Conservation (phyloP, 2,797 vertebrate genomes). For the Mallotus villosus region DNA sequence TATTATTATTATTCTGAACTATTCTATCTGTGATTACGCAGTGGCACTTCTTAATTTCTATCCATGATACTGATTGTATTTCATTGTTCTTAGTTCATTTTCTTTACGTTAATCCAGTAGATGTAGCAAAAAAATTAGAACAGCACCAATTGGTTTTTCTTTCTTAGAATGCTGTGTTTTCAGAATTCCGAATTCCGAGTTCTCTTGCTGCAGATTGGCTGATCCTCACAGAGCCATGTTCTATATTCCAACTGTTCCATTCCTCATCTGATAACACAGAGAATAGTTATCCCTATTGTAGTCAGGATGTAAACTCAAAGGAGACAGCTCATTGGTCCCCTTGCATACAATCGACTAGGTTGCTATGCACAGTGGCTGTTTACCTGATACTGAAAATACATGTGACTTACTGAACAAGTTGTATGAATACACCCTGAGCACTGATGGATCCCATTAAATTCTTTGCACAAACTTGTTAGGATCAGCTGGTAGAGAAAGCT, state of each 20-base stretch:
- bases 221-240: conserved; percentile 23
- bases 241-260: conserved; percentile 39
- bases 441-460: conserved; percentile 76
- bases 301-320: conserved; percentile 40
- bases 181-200: conserved; percentile 9
- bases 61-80: conserved; percentile 48
- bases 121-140: conserved; percentile 67
- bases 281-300: conserved; percentile 33
- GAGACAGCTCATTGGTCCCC: conserved; percentile 32
- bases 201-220: conserved; percentile 24
- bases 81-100: conserved; percentile 20
- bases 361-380: conserved; percentile 50
- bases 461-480: conserved; percentile 78
- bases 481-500: conserved; percentile 63
- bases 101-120: conserved; percentile 64
- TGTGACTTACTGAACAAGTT: conserved; percentile 58
- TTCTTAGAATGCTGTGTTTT: conserved; percentile 35
- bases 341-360: conserved; percentile 42
- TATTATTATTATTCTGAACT: conserved; percentile 46
- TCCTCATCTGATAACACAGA: conserved; percentile 15
- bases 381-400: conserved; percentile 35
- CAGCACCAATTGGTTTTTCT: conserved; percentile 38
- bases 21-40: conserved; percentile 43
- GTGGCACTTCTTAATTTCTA: conserved; percentile 67
- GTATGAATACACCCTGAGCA: conserved; percentile 69